Base-by-base conservation (phyloP, 2,888 invertebrate species). In the Drosophila mimica region DNA sequence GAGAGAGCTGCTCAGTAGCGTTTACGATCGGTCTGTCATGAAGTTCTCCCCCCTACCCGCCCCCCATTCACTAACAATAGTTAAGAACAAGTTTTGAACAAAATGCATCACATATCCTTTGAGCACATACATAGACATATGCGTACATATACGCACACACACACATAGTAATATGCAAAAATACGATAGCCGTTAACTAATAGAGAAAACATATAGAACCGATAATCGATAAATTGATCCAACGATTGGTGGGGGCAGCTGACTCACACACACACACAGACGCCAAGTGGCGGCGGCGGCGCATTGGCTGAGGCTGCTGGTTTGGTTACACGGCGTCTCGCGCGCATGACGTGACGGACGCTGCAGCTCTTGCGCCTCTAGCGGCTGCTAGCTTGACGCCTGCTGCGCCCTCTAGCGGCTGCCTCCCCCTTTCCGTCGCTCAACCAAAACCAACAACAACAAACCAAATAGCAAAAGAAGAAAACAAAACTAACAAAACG, bases 301-400 rank as follows among this genome's bases (percentile, higher is more conserved):
- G 68, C 81, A 74, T 68, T 53, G 70, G 65, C 78, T 81, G 64
- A 84, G 70, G 78, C 84, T 85, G 88, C 84, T 84, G 84, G 84
- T 81, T 84, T 88, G 70, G 84, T 85, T 85, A 81, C 66, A 58
- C 60, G 72, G 70, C 76, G 68, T 58, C 49, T 60, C 30, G 62
- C 33, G 59, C 70, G 70, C 57, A 57, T 53, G 20, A 52, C 51
- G 70, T 58, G 64, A 61, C 28, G 48, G 48, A 61, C 61, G 53
- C 74, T 61, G 69, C 60, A 59, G 58, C 70, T 48, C 36, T 53
- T 64, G 77, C 51, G 64, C 43, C 65, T 20, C 15, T 64, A 36
- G 66, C 53, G n/a, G 66, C 66, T 68, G 62, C 40, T 46, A 59
- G 59, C 59, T 66, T 30, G 57, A 58, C 60, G 56, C 57, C 60